Evolutionary conservation across 2,797 vertebrate genomes (phyloP).

Genomic region (Sebastes dallii): DNA sequence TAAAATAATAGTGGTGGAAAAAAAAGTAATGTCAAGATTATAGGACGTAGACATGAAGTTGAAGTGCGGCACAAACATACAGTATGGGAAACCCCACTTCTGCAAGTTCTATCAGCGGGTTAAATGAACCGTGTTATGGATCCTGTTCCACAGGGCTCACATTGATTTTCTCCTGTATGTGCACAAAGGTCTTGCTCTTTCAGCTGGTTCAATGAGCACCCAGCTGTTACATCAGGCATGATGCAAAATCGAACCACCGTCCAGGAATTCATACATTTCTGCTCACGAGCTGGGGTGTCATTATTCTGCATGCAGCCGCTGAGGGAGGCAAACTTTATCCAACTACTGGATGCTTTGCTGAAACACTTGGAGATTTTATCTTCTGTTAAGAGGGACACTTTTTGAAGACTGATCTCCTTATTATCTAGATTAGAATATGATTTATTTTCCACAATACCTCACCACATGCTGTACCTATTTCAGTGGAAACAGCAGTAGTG

Average conservation of each 20-base stretch:
- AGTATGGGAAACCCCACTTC: background rate
- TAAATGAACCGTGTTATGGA: slow-evolving; percentile 53
- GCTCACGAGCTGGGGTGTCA: slow-evolving; percentile 9
- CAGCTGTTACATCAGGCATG: slow-evolving; percentile 73
- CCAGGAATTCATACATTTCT: slow-evolving; percentile 50
- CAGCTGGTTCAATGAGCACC: slow-evolving; percentile 65
- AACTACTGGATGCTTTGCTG: background rate
- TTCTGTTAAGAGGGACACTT: background rate
- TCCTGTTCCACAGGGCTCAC: slow-evolving; percentile 43
- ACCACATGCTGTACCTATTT: background rate
- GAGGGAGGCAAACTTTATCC: slow-evolving; percentile 30
- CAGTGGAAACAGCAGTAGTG: background rate
- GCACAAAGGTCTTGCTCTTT: slow-evolving; percentile 61
- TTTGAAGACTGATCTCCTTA: background rate
- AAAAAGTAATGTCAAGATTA: background rate
- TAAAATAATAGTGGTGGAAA: background rate
- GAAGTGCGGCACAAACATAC: background rate
- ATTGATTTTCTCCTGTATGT: slow-evolving; percentile 68
- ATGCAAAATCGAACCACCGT: slow-evolving; percentile 56
- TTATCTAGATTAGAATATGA: background rate
- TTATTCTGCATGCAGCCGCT: slow-evolving; percentile 42
- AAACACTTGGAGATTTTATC: background rate
- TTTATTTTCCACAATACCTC: background rate
- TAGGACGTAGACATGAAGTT: background rate
- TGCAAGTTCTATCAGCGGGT: slow-evolving; percentile 1